Evolutionary conservation across 2,888 invertebrate genomes (phyloP).

Genomic region (Ormyrus nitidulus): DNA sequence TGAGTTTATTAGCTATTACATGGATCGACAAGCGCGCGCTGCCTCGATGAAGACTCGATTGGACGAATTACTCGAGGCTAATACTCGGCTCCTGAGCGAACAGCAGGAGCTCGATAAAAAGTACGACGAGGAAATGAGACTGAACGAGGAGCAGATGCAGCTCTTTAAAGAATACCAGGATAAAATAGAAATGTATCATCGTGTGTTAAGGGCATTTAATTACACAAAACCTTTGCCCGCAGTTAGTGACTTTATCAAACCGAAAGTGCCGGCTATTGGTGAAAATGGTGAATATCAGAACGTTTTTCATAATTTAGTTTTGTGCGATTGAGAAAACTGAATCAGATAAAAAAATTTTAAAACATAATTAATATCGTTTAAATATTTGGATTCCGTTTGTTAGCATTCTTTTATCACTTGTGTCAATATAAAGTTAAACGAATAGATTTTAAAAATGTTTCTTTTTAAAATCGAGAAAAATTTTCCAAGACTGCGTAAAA

Average conservation of each 20-base stretch:
- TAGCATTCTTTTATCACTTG: no score
- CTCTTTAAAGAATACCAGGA: constrained; percentile 80
- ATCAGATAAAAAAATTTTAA: no score
- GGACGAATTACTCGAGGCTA: constrained; percentile 85
- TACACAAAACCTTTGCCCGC: constrained; percentile 68
- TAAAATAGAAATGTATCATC: constrained; percentile 74
- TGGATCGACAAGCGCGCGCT: constrained; percentile 91
- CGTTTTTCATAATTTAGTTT: no score
- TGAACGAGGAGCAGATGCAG: constrained; percentile 81
- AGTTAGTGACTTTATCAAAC: constrained; percentile 68
- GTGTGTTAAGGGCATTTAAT: constrained; percentile 70
- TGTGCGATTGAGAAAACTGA: no score
- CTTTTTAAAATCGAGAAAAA: no score
- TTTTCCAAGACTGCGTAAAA: no score
- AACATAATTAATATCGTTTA: no score
- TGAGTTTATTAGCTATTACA: constrained; percentile 95
- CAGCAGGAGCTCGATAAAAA: constrained; percentile 85
- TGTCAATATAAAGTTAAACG: no score
- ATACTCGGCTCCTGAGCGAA: constrained; percentile 84
- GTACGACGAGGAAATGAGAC: constrained; percentile 86
- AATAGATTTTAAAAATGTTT: no score
- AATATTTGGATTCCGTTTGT: no score
- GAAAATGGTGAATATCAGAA: no score
- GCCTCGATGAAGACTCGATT: constrained; percentile 86
- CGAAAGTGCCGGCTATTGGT: constrained; percentile 56